These are phyloP conservation scores for Lucilia cuprina DNA, from an alignment of 1,140 invertebrate genomes.

Conservation along the genomic window DNA sequence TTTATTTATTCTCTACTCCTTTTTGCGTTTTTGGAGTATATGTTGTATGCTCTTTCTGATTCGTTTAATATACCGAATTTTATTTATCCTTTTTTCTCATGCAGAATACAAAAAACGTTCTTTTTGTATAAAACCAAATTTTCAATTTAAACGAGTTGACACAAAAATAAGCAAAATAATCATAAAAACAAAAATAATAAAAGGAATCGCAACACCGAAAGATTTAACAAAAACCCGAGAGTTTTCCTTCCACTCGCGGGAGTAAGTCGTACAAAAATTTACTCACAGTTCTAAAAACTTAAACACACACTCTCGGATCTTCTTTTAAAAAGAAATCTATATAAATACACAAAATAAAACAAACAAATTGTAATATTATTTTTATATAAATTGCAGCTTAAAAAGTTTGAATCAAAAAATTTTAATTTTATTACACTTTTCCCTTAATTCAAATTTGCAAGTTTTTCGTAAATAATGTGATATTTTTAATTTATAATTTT, in stretches of 20 bases:
- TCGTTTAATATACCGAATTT: neutral
- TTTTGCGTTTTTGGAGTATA: neutral
- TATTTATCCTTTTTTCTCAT: neutral
- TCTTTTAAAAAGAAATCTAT: neutral
- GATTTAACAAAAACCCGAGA: conserved; percentile 16
- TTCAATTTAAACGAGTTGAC: conserved; percentile 27
- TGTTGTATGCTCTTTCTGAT: neutral
- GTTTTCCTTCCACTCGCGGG: conserved; percentile 12
- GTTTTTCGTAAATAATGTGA: neutral
- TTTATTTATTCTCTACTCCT: neutral
- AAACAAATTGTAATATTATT: neutral
- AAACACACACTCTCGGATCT: neutral
- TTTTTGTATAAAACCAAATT: neutral
- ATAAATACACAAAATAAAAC: conserved; percentile 33
- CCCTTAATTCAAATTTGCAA: neutral
- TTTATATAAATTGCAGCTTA: neutral
- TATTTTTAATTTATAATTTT: neutral
- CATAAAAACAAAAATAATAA: neutral
- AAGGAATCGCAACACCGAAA: neutral
- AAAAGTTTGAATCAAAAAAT: neutral
- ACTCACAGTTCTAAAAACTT: neutral
- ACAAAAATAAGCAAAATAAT: conserved; percentile 10
- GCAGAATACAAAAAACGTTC: neutral
- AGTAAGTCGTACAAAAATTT: neutral
- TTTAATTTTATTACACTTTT: neutral